A percentile compares a stretch with the other conserved stretches of the same genome.
phyloP scores from a whole-genome alignment of 1,140 invertebrate species.

The Aphelenchoides avenae region DNA sequence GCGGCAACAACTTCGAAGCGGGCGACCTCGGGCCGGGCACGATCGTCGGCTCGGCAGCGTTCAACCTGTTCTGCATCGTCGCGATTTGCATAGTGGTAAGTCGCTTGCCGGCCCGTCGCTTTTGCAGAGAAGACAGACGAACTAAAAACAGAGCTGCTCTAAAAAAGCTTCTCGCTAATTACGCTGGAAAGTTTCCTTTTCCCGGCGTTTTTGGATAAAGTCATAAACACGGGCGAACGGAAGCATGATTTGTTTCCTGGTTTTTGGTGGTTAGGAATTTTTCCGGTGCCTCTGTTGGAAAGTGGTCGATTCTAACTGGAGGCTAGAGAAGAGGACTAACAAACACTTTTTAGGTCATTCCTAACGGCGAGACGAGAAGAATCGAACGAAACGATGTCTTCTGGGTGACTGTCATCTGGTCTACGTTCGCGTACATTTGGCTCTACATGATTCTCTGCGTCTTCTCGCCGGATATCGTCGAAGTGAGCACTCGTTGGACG shows the following conservation, averaged over 20 bases:
- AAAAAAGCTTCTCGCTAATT: no score
- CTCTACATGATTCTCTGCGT: constrained; percentile 60
- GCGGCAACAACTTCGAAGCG: constrained; percentile 58
- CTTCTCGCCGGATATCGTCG: constrained; percentile 57
- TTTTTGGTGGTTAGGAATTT: no score
- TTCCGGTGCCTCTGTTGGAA: no score
- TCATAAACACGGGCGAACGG: no score
- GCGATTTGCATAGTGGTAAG: constrained; percentile 65
- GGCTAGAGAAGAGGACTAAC: no score
- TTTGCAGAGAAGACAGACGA: no score
- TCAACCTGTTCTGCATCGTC: constrained; percentile 61
- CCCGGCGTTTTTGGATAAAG: no score
- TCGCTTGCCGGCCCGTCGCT: not conserved
- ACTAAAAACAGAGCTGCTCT: no score
- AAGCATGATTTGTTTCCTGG: no score
- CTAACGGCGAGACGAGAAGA: constrained; percentile 60
- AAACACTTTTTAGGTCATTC: constrained; percentile 62
- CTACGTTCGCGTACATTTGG: constrained; percentile 64
- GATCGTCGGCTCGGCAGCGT: constrained; percentile 65
- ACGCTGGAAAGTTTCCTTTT: no score
- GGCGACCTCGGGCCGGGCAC: constrained; percentile 61
- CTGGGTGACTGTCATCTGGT: constrained; percentile 61
- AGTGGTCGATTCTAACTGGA: no score
- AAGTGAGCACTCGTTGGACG: no score
- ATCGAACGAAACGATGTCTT: constrained; percentile 61